Evolutionary conservation across 2,888 invertebrate genomes (phyloP), one percentile per base, ranked within the genome.

Genomic region (Erannis defoliaria): DNA sequence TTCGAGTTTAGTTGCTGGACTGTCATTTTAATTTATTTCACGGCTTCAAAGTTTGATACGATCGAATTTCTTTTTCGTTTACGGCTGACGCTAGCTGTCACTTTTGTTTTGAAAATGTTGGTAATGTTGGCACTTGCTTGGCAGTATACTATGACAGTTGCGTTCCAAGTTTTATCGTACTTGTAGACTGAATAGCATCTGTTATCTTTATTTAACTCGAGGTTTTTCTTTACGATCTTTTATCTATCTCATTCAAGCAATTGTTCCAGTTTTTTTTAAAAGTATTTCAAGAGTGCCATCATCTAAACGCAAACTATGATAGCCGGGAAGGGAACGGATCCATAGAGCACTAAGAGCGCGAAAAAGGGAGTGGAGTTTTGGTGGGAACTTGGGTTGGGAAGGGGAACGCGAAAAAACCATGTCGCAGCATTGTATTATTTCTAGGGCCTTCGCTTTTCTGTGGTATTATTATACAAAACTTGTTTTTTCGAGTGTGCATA

Each of bases 11-110:
- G 82, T 82, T 88, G 92, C 77, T 92, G 93, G 83, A 93, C 93
- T 92, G 93, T 93, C 93, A 93, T 93, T 92, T 90, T 93, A 90
- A 90, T 90, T 92, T 93, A 91, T 93, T 93, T 92, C 84, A 82
- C 85, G 74, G 82, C 89, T 82, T 79, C 86, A 85, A 86, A 86
- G 86, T 86, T 88, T 85, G 89, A 85, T 81, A 77, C 85, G 84
- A 88, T 85, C 85, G 83, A 87, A 84, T 85, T 88, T 85, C 76
- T 87, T 89, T 87, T 84, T 84, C 50, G 81, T 80, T 84, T 78
- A 62, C 61, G 81, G 75, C 81, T 85, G 84, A 71, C 67, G 70
- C 35, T 43, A 49, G 53, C 68, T 81, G 80, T 79, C 81, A 81
- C 38, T 67, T 64, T 64, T 35, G 60, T 63, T 66, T 40, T 45